Base-by-base conservation (phyloP, 1,140 invertebrate species). In the Chlorops oryzae region DNA sequence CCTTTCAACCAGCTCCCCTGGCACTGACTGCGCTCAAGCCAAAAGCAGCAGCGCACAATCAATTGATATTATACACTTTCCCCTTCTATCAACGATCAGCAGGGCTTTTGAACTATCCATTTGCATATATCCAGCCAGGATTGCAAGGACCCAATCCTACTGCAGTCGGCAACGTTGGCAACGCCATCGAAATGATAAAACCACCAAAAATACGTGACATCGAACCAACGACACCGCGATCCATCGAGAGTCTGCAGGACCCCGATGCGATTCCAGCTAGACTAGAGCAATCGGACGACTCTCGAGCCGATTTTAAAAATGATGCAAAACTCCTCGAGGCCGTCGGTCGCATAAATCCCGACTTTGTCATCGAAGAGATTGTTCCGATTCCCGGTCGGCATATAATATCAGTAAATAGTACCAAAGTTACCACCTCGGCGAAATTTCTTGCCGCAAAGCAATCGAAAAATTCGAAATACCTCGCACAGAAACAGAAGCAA, bases 341-440 rank as follows among this genome's bases (percentile, higher is more conserved):
- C 2, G 52, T 71, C 3, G 47, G 57, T 22, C 52, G 61, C 28
- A 65, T 68, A 7, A 66, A 70, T 53, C 51, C 68, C 0, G 49
- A 66, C 9, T 71, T 63, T 51, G 54, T 66, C 17, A 64, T 71
- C 9, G 68, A 71, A 24, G 63, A 70, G 32, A 69, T 71, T 23
- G 39, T 65, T 3, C 18, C 56, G 4, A 52, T 69, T 22, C 63
- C 68, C 5, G 65, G 63, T 27, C 57, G 58, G 34, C 60, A 58
- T 39, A 57, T 69, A 12, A 53, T 61, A 9, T 65, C 63, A 10
- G 3, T 32, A 18, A 32, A 9, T 32, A 9, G 9, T 32, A 15
- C 28, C 28, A 32, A 32, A 15, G 28, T 32, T 28, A 21, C 15
- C 12, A 45, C 5, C 18, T 12, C 25, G 15, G 17, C n/a, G 2